Percentiles rank a stretch among this genome's conserved stretches.
Evolutionary conservation across 2,888 invertebrate genomes (phyloP).

Genomic region (Alitta virens): DNA sequence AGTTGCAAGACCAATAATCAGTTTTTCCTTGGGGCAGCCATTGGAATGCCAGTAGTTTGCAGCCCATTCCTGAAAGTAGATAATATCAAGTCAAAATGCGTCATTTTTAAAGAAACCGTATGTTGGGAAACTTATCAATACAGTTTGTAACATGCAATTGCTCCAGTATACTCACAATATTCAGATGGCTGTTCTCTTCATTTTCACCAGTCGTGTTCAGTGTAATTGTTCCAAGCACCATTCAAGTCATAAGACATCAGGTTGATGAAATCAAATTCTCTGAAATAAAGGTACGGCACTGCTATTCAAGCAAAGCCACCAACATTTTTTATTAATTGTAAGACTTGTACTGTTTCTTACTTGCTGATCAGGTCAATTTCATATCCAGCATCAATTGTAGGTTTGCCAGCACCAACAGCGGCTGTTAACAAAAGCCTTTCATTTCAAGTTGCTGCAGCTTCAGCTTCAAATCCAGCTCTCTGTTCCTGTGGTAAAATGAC

Average conservation of each 20-base stretch:
- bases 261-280: constrained; percentile 16
- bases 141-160: too few species aligned
- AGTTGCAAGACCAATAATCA: constrained; percentile 11
- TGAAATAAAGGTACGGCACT: too few species aligned
- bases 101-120: neutral
- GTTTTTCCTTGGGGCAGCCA: constrained; percentile 7
- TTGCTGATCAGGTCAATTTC: constrained; percentile 2
- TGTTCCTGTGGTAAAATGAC: too few species aligned
- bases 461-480: constrained; percentile 36
- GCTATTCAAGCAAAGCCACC: too few species aligned
- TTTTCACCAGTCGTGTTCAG: constrained; percentile 6
- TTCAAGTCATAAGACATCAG: constrained; percentile 21
- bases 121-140: too few species aligned
- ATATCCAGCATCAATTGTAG: constrained; percentile 18
- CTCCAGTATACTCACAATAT: neutral
- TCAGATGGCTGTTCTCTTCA: neutral
- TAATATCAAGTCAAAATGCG: too few species aligned
- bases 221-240: constrained; percentile 16
- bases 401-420: constrained; percentile 43
- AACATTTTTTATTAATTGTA: too few species aligned
- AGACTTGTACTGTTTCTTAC: too few species aligned
- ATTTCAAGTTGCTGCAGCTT: constrained; percentile 32
- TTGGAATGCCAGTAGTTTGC: constrained; percentile 9
- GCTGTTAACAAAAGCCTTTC: constrained; percentile 40
- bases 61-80: constrained; percentile 27